Base-by-base conservation (phyloP, 2,797 vertebrate genomes). In the Scarus forsteni region DNA sequence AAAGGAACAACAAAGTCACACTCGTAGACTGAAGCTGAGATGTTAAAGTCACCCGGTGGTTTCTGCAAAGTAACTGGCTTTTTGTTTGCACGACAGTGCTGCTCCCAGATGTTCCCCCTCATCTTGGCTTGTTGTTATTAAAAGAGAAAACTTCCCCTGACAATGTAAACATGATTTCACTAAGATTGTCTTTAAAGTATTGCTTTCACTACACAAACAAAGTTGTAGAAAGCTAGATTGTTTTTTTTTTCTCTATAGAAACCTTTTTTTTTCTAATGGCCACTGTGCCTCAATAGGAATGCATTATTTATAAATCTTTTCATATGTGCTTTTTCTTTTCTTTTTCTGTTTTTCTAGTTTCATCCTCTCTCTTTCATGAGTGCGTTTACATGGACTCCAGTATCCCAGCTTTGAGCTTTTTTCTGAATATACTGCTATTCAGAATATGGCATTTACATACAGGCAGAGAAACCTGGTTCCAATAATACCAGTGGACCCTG, bases 81-180 rank as follows among this genome's bases (percentile, higher is more conserved):
- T 79, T 79, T 59, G 65, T 70, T 81, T 50, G 16, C 60, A 84
- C 48, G 35, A 63, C 79, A 54, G 83, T 78, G 36, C 81, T 65
- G 71, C 59, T 80, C 62, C 79, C 67, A 36, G 38, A 73, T 62
- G 63, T 75, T 72, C 62, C 44, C 54, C 45, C 43, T 48, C 57
- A 76, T 61, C 73, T 67, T 66, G 16, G 62, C 87, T 89, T 83
- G 43, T 83, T 77, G n/a, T 79, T 87, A 77, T 64, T 57, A 85
- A 82, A 73, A 85, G 82, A 84, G 59, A 86, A 86, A 88, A 85
- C 81, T 70, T 85, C 83, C 88, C 88, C 86, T 83, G 73, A 88
- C 90, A 91, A 92, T 95, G 94, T 95, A 95, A 95, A 95, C 94
- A 95, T 93, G 92, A 82, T 92, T 93, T 94, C 92, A 92, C 90